Evolutionary conservation across 2,797 vertebrate genomes (phyloP), one percentile per base, ranked within the genome.

Genomic region (Argyrosomus regius): DNA sequence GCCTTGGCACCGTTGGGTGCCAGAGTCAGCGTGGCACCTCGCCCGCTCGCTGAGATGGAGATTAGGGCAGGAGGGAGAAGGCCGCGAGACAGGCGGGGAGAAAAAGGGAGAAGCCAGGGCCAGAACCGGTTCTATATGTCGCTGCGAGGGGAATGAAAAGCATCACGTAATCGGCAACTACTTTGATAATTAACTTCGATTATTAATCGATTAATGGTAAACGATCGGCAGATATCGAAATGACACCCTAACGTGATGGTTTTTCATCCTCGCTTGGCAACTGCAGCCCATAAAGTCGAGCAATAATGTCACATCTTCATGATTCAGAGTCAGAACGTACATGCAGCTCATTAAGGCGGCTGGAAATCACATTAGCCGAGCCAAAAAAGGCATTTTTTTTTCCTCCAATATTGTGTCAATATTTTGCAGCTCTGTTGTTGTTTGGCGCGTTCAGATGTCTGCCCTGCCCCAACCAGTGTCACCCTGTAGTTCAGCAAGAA

Each of bases 1-100:
- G 67, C 72, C 72, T 87, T 87, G 76, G 85, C 88, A 83, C 82
- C 0, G 26, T 20, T 35, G 75, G 86, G 75, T 73, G 88, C 88
- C 88, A 90, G 76, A 79, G 73, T 77, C 78, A 54, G 76, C 70
- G 35, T 80, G 79, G 77, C 72, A 64, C 70, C 69, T 50, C 59
- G 72, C 82, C 88, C 18, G 46, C 81, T 83, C 72, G 43, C 74
- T 71, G 85, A 72, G 68, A 68, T 17, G 20, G 73, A 82, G 89
- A 85, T 85, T 72, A 75, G 71, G 46, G 60, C 68, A 64, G 63
- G 41, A 57, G 22, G 28, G 18, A 52, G 61, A 72, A 72, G 54
- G 43, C 3, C 3, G n/a, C 10, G 58, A 57, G 78, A n/a, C 56
- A 76, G 14, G 43, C 22, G 60, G 63, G 13, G 61, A 45, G 64